phyloP scores from a whole-genome alignment of 2,113 vertebrate species.

The Odontesthes bonariensis region DNA sequence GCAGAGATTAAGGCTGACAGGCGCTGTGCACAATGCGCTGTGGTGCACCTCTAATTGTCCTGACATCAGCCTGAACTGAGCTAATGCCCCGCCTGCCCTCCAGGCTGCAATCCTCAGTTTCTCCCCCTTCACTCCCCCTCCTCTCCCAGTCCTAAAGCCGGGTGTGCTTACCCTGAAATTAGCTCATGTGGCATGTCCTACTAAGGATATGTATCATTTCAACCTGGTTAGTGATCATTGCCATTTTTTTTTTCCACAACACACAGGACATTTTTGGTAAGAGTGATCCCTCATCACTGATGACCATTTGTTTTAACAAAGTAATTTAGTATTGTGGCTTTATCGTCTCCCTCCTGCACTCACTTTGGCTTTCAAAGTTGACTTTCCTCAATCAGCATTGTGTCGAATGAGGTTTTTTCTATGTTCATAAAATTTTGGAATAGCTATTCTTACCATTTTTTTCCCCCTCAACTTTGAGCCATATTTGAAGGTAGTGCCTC shows the following conservation, averaged over 20 bases:
- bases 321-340: background rate
- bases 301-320: conserved; percentile 33
- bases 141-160: conserved; percentile 69
- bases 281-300: conserved; percentile 10
- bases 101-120: conserved; percentile 64
- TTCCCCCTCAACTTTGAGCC: conserved; percentile 41
- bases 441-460: conserved; percentile 31
- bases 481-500: conserved; percentile 49
- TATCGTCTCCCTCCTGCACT: background rate
- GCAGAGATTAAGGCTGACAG: conserved; percentile 91
- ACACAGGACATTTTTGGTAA: background rate
- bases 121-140: conserved; percentile 24
- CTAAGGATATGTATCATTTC: conserved; percentile 38
- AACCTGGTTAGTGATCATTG: background rate
- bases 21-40: conserved; percentile 82
- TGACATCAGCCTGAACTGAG: conserved; percentile 85
- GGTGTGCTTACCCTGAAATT: conserved; percentile 43
- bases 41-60: conserved; percentile 90
- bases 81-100: conserved; percentile 82
- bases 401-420: conserved; percentile 15
- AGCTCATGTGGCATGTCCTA: conserved; percentile 23
- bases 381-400: conserved; percentile 33
- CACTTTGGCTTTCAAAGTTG: conserved; percentile 25
- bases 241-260: background rate
- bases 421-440: conserved; percentile 18